These are phyloP conservation scores for Orycteropus afer DNA, from an alignment of 2,113 vertebrate species.

Conservation along the genomic window DNA sequence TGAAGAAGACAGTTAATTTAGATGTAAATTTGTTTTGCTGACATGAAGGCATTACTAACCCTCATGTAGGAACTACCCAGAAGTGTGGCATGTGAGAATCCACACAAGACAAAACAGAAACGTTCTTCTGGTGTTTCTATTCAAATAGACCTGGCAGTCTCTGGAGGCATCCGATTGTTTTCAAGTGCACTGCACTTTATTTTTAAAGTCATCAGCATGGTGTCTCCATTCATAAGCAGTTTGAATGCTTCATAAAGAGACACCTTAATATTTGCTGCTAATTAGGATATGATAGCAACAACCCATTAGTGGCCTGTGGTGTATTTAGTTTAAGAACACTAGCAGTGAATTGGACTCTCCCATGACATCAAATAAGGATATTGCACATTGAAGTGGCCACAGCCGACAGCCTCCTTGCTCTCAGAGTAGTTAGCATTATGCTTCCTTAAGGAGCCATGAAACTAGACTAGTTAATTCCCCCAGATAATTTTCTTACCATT, in stretches of 20 bases:
- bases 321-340: not conserved
- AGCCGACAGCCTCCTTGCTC: slow-evolving; percentile 3
- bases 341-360: not conserved
- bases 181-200: not conserved
- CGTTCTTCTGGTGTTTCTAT: not conserved
- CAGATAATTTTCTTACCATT: slow-evolving; percentile 44
- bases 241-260: slow-evolving; percentile 11
- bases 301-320: not conserved
- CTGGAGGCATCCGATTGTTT: not conserved
- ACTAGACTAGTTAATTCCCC: slow-evolving; percentile 61
- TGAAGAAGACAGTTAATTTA: not conserved
- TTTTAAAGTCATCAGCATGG: not conserved
- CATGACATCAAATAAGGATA: not conserved
- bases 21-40: not conserved
- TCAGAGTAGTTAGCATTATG: slow-evolving; percentile 36
- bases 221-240: not conserved
- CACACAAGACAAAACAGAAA: not conserved
- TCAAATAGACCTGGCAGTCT: not conserved
- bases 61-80: not conserved
- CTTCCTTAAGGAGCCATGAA: slow-evolving; percentile 41
- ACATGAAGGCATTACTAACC: not conserved
- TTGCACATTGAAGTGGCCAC: not conserved
- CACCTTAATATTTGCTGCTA: not conserved
- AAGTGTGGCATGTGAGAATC: fast-evolving
- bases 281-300: not conserved